These are phyloP conservation scores for Platyura marginata DNA, from an alignment of 1,140 invertebrate species.

Conservation along the genomic window DNA sequence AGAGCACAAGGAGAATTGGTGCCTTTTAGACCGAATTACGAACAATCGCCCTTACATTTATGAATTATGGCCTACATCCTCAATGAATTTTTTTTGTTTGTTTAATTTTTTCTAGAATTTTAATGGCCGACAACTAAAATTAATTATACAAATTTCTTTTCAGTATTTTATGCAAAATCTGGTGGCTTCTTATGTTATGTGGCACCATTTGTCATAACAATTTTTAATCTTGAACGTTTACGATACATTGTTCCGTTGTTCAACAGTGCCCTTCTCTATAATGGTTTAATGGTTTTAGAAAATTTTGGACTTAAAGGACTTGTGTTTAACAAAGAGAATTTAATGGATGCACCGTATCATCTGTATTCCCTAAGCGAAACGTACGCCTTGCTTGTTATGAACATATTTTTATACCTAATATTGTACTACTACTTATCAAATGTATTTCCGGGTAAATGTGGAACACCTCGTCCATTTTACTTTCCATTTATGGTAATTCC, in stretches of 20 bases:
- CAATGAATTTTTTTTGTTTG: too few relatives aligned
- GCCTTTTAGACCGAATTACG: too few relatives aligned
- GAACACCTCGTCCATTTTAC: slow-evolving; percentile 13
- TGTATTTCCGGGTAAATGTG: slow-evolving; percentile 18
- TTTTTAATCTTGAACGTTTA: not conserved
- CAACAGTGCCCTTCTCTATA: slow-evolving; percentile 13
- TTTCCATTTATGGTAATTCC: slow-evolving; percentile 17
- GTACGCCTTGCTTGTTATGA: slow-evolving; percentile 8
- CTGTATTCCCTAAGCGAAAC: slow-evolving; percentile 9
- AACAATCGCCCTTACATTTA: slow-evolving; percentile 1
- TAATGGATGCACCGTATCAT: too few relatives aligned
- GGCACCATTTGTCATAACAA: slow-evolving; percentile 13
- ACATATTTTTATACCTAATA: slow-evolving; percentile 12
- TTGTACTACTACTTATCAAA: slow-evolving; percentile 17
- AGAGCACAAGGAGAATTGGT: too few relatives aligned
- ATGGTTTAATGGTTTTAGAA: slow-evolving; percentile 15
- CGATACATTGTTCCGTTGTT: not conserved
- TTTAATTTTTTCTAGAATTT: too few relatives aligned
- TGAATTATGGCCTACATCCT: too few relatives aligned
- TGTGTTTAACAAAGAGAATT: not conserved
- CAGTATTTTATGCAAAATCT: slow-evolving; percentile 22
- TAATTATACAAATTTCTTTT: too few relatives aligned
- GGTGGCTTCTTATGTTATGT: slow-evolving; percentile 15
- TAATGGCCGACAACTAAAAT: too few relatives aligned
- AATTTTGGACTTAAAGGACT: slow-evolving; percentile 21